These are phyloP conservation scores for Stichopus chloronotus DNA, from an alignment of 35 echinoderm and acorn worm genomes.

Conservation along the genomic window DNA sequence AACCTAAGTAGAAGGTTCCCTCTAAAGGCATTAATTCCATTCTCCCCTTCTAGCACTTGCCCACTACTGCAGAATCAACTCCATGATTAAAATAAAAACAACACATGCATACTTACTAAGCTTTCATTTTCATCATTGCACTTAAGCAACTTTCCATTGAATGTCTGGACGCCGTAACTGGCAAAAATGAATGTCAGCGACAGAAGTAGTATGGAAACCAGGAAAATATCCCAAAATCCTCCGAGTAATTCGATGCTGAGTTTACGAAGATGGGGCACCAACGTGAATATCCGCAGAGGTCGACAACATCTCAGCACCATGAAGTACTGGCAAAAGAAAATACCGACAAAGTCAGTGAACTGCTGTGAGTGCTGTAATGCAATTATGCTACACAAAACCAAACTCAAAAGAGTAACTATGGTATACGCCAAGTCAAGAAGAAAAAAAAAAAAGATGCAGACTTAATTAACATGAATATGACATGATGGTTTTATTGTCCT, in stretches of 20 bases:
- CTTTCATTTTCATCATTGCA: constrained; percentile 75
- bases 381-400: neutral
- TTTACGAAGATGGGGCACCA: constrained; percentile 95
- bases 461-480: no score
- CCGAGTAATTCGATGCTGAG: constrained; percentile 80
- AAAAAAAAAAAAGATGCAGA: no score
- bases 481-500: no score
- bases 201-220: constrained; percentile 85
- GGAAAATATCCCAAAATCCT: constrained; percentile 90
- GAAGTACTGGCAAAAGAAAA: constrained; percentile 66
- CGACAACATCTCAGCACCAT: constrained; percentile 90
- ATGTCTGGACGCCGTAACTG: constrained; percentile 96
- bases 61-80: no score
- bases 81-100: no score
- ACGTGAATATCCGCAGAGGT: constrained; percentile 87
- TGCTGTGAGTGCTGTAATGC: neutral
- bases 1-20: no score
- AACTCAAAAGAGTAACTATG: neutral
- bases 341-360: neutral
- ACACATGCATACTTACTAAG: constrained; percentile 32
- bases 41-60: no score
- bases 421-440: no score
- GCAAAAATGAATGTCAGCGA: constrained; percentile 97
- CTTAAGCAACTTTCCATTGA: constrained; percentile 67
- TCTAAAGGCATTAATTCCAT: no score